Evolutionary conservation across 2,113 vertebrate species (phyloP).

Genomic region (Varanus salvator): DNA sequence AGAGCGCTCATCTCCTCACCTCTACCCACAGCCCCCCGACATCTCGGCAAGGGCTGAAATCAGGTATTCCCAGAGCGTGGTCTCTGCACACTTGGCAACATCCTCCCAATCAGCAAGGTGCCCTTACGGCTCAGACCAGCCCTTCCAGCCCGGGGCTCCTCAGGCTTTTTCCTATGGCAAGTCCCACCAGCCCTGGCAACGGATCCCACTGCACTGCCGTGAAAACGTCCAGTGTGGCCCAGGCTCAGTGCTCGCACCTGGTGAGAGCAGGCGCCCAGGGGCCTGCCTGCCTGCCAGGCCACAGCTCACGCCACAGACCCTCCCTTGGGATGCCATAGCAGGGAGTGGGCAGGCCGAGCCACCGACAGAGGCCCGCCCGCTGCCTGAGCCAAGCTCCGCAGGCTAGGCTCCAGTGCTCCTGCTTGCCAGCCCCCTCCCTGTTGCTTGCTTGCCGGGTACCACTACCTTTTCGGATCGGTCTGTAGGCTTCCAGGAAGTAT

Average conservation of each 20-base stretch:
- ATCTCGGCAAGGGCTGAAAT: background rate
- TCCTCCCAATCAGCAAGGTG: background rate
- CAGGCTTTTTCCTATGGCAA: background rate
- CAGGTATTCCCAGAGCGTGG: background rate
- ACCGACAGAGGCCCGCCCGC: background rate
- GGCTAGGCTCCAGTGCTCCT: background rate
- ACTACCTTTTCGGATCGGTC: conserved; percentile 97
- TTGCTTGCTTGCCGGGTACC: background rate
- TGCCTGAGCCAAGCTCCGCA: background rate
- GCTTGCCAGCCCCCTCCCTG: no score
- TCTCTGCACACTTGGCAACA: background rate
- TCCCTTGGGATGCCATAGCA: background rate
- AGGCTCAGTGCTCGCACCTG: background rate
- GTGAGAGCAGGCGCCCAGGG: background rate
- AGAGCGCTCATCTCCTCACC: no score
- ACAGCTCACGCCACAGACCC: background rate
- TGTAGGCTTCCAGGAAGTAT: conserved; percentile 98
- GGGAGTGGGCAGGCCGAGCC: background rate
- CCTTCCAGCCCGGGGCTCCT: background rate
- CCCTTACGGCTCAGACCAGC: no score
- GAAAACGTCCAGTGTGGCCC: no score
- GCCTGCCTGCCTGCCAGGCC: background rate
- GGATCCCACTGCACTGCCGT: background rate
- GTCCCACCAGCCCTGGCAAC: background rate
- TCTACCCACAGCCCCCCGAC: background rate